Conservation (phyloP, 2,113 vertebrate genomes). For the Melanotaenia duboulayi region DNA sequence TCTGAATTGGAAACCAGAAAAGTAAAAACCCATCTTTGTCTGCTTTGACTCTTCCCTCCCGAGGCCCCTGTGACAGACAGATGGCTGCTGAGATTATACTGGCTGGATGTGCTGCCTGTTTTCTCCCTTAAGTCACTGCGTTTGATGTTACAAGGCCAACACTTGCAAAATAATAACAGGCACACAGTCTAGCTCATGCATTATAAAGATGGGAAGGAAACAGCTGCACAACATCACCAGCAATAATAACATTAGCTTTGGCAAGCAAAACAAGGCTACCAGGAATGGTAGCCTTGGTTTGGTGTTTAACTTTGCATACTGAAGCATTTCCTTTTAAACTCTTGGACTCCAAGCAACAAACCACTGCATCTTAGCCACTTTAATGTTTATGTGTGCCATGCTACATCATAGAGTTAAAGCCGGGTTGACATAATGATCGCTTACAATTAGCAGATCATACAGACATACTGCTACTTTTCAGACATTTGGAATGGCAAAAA, state of each 20-base stretch:
- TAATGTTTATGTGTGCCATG: background rate
- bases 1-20: slow-evolving; percentile 56
- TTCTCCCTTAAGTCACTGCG: slow-evolving; percentile 62
- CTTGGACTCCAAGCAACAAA: background rate
- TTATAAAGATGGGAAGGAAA: slow-evolving; percentile 62
- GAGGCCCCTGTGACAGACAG: slow-evolving; percentile 70
- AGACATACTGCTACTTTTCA: background rate
- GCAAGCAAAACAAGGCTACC: slow-evolving; percentile 32
- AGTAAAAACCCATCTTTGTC: slow-evolving; percentile 66
- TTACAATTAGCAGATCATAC: background rate
- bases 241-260: slow-evolving; percentile 57
- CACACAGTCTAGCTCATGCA: slow-evolving; percentile 50
- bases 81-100: slow-evolving; percentile 69
- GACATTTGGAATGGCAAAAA: no score
- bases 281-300: slow-evolving; percentile 34
- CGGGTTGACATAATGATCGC: background rate
- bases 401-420: background rate
- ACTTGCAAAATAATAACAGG: slow-evolving; percentile 67
- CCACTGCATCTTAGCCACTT: background rate
- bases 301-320: slow-evolving; percentile 48
- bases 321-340: slow-evolving; percentile 9
- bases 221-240: slow-evolving; percentile 58
- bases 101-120: slow-evolving; percentile 59
- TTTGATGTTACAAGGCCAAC: slow-evolving; percentile 75
- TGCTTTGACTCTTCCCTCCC: slow-evolving; percentile 55